These are phyloP conservation scores for Galeopsomyia nigrocyanea DNA, from an alignment of 2,888 invertebrate genomes.

Conservation along the genomic window DNA sequence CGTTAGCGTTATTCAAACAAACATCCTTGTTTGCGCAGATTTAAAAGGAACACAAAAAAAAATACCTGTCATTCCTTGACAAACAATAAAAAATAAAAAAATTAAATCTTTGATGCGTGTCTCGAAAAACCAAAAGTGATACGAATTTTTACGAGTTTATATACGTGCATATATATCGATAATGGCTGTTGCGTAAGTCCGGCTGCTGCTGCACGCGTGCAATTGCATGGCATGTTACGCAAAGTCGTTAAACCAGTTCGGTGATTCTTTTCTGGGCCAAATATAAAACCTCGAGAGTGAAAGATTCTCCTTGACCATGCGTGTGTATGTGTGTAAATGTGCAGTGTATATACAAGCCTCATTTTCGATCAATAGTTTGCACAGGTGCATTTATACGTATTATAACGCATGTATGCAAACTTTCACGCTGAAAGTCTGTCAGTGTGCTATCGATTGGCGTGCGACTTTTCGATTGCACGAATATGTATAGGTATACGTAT, in stretches of 20 bases:
- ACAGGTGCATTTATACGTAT: background rate
- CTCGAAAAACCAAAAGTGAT: slow-evolving; percentile 29
- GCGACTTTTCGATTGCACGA: background rate
- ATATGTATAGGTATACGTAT: background rate
- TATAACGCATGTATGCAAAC: background rate
- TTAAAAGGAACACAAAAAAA: no score
- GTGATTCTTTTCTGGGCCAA: no score
- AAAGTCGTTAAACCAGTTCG: slow-evolving; percentile 40
- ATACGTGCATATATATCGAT: slow-evolving; percentile 15
- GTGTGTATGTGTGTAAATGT: no score
- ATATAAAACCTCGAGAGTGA: no score
- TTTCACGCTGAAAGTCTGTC: background rate
- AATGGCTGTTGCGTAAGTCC: slow-evolving; percentile 31
- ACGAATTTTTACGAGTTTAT: slow-evolving; percentile 2
- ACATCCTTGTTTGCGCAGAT: no score
- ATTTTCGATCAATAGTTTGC: background rate
- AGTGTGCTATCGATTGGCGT: slow-evolving; percentile 7
- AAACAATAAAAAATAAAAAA: no score
- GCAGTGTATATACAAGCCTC: background rate
- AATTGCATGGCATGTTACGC: slow-evolving; percentile 25
- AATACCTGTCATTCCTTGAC: no score
- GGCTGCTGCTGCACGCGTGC: slow-evolving; percentile 4
- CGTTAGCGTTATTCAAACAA: no score
- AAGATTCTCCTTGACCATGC: slow-evolving; percentile 21
- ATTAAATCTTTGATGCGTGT: background rate